Evolutionary conservation across 1,140 invertebrate species (phyloP), one percentile per base, ranked within the genome.

Genomic region (Drosophila saltans): DNA sequence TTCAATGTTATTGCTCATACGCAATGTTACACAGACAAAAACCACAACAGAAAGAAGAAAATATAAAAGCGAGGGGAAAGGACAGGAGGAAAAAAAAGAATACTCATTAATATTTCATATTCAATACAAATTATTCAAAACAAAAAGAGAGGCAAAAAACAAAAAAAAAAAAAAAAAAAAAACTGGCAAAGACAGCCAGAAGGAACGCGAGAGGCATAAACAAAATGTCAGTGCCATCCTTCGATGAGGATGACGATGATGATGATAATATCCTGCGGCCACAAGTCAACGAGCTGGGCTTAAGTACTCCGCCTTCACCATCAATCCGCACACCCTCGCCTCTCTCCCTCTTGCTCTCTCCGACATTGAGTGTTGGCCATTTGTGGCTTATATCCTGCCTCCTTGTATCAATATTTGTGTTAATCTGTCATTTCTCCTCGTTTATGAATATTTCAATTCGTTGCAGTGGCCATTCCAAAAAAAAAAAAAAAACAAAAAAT

Each of bases 361-460:
- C 2, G 21, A 21, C 45, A 21, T 21, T 21, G 36, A 48, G 39
- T 39, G 68, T 43, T 57, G 41, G 40, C 55, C 70, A 39, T 56
- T 56, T 52, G 24, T 57, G 60, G 55, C 41, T 55, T 40, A 43
- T 62, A 64, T 69, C 57, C 73, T 33, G 56, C 62, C 63, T 72
- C 63, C 72, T 77, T 88, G 84, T 88, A 81, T 88, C 84, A 88
- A 88, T 88, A 88, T 88, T 88, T 88, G 84, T 81, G 78, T 89
- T 89, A 89, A 89, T 89, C 84, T 89, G 84, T 89, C 84, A 89
- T 89, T 89, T 89, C 81, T 83, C 78, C 69, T 89, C 80, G 78
- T 84, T 89, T 89, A 89, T 88, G 84, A 88, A 82, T 81, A 88
- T 88, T 88, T 88, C 80, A 88, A 79, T 78, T 80, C 72, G 69